Conservation (phyloP, 1,140 invertebrate species). For the Anastrepha obliqua region DNA sequence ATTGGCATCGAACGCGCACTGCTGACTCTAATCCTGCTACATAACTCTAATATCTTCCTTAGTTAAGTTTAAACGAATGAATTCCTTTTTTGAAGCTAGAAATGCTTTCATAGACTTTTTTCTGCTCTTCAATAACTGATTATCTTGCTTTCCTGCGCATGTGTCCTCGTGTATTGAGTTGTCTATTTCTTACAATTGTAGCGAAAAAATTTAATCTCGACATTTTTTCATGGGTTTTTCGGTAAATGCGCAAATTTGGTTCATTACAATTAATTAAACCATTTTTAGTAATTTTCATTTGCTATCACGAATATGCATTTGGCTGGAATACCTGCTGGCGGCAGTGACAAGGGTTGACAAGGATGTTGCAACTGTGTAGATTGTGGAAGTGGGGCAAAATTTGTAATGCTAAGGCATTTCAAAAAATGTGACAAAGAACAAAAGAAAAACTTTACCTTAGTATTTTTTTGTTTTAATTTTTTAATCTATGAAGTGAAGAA, state of each 20-base stretch:
- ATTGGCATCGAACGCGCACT: no score
- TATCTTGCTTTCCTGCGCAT: not conserved
- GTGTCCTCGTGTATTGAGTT: not conserved
- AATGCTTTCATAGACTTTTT: not conserved
- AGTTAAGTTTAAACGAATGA: constrained; percentile 4
- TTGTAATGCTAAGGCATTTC: no score
- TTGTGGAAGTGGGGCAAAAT: no score
- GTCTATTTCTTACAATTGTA: not conserved
- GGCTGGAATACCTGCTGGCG: not conserved
- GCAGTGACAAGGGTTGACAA: constrained; percentile 31
- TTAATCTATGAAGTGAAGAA: no score
- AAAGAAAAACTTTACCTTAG: no score
- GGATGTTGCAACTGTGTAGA: not conserved
- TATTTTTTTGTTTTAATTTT: no score
- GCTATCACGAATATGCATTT: not conserved
- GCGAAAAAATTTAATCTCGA: not conserved
- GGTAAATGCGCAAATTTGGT: constrained; percentile 25
- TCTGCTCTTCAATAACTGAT: not conserved
- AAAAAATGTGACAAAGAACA: no score
- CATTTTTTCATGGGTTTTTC: not conserved
- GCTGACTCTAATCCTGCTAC: not conserved
- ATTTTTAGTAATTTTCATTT: constrained; percentile 37
- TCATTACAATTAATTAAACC: constrained; percentile 52
- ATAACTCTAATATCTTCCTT: not conserved
- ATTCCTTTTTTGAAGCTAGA: not conserved